Evolutionary conservation across 2,113 vertebrate genomes (phyloP), one percentile per base, ranked within the genome.

Genomic region (Triplophysa tibetana): DNA sequence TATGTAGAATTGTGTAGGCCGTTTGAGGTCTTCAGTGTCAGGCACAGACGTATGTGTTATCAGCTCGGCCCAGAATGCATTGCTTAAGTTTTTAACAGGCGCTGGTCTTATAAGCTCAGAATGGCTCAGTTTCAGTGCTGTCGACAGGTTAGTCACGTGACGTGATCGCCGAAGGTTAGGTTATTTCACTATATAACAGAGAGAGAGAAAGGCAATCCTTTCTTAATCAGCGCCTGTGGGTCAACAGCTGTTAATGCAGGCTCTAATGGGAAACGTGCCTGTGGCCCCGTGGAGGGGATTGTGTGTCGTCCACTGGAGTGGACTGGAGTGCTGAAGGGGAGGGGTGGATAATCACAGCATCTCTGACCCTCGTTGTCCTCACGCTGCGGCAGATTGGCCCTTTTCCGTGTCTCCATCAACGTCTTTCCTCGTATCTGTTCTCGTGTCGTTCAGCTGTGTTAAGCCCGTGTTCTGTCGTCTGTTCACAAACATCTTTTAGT

Each of bases 361-460:
- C 54, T 41, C 68, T 66, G 61, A 84, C 75, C 85, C 75, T 50
- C 66, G 41, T 83, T 72, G 78, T 84, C 75, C 78, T 80, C 82
- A 86, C 81, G 81, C 77, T 82, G 77, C 48, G 41, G 80, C 78
- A 88, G 90, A 92, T 91, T 92, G 88, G 84, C 79, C 82, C 80
- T 81, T 87, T 87, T 90, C 86, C 41, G 77, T 60, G 79, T 92
- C 88, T 90, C 90, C 85, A 88, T 89, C 86, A 87, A 16, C 48
- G 54, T 23, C 21, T 58, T 29, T 41, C 14, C 45, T 66, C 43
- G 16, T 54, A 13, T 48, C 45, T 23, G 17, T 16, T 66, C 13
- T 43, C 54, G 38, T 23, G 45, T 61, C 64, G 16, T 11, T 45
- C 1, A 2, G 8, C 26, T 56, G 21, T 17, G 70, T 67, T 66